Conservation (phyloP, 1,140 invertebrate genomes). For the Macrotrachela quadricornifera region DNA sequence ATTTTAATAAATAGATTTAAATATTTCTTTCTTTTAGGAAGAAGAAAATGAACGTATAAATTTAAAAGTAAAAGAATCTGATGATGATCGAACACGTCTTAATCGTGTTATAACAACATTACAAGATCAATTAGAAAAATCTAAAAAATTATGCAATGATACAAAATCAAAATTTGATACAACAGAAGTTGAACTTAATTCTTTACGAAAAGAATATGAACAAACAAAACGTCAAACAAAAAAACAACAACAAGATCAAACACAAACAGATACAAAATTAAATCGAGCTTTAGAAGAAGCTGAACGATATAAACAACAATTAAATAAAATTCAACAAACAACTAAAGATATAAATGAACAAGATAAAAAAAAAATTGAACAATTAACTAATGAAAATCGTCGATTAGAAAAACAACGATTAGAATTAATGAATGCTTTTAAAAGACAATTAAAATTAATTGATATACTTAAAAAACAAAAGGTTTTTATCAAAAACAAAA, state of each 20-base stretch:
- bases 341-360: slow-evolving; percentile 24
- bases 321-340: slow-evolving; percentile 19
- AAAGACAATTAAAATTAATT: slow-evolving; percentile 33
- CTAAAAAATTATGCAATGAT: slow-evolving; percentile 23
- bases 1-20: not conserved
- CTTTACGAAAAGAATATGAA: slow-evolving; percentile 21
- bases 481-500: slow-evolving; percentile 15
- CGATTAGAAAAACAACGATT: slow-evolving; percentile 30
- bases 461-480: slow-evolving; percentile 32
- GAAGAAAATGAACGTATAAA: slow-evolving; percentile 14
- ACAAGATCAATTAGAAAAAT: slow-evolving; percentile 24
- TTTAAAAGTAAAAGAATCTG: slow-evolving; percentile 17
- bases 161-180: slow-evolving; percentile 17
- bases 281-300: slow-evolving; percentile 29
- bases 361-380: slow-evolving; percentile 24
- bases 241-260: slow-evolving; percentile 21
- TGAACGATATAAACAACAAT: slow-evolving; percentile 26
- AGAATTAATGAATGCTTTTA: slow-evolving; percentile 30
- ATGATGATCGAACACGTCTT: slow-evolving; percentile 20
- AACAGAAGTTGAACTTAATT: slow-evolving; percentile 18
- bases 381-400: slow-evolving; percentile 25
- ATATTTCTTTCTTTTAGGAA: slow-evolving; percentile 13
- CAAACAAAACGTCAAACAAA: slow-evolving; percentile 23
- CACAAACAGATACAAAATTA: slow-evolving; percentile 25
- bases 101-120: slow-evolving; percentile 17